Evolutionary conservation across 2,888 invertebrate species (phyloP), one percentile per base, ranked within the genome.

Genomic region (Heliconius sara): DNA sequence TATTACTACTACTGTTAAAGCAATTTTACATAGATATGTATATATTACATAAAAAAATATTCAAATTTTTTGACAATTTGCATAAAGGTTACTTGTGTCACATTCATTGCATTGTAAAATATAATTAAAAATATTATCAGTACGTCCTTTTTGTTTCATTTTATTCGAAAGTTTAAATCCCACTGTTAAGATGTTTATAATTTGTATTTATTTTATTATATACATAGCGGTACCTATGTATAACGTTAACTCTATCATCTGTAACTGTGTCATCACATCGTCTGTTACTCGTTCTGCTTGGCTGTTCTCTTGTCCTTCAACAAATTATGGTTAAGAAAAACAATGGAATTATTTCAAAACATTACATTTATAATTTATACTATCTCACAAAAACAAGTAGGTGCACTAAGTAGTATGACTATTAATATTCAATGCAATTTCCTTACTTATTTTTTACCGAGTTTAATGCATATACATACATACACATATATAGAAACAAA

Each of bases 1-100:
- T 34, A 34, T 34, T 34, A 34, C 34, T 34, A 9, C 34, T 34
- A 34, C 34, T 34, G 9, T 34, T 34, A 34, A 13, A 68, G 68
- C 68, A 68, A 68, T 68, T 39, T 43, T 68, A 13, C 68, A 43
- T 68, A 68, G n/a, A n/a, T n/a, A n/a, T n/a, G n/a, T n/a, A n/a
- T n/a, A n/a, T n/a, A n/a, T n/a, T n/a, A n/a, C n/a, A n/a, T n/a
- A n/a, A n/a, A n/a, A n/a, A n/a, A n/a, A n/a, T n/a, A n/a, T n/a
- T n/a, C n/a, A n/a, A n/a, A n/a, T n/a, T n/a, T n/a, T n/a, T 68
- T n/a, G 6, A 43, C 68, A 68, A n/a, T n/a, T 68, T 68, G n/a
- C 52, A 19, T 52, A 19, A 52, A 52, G 34, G 6, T 34, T 34
- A 34, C 6, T 39, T 67, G 67, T 67, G 13, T n/a, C 12, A 39